Percentiles rank a stretch among this genome's conserved stretches.
Conservation (phyloP, 1,140 invertebrate genomes). For the Saccostrea glomerata region DNA sequence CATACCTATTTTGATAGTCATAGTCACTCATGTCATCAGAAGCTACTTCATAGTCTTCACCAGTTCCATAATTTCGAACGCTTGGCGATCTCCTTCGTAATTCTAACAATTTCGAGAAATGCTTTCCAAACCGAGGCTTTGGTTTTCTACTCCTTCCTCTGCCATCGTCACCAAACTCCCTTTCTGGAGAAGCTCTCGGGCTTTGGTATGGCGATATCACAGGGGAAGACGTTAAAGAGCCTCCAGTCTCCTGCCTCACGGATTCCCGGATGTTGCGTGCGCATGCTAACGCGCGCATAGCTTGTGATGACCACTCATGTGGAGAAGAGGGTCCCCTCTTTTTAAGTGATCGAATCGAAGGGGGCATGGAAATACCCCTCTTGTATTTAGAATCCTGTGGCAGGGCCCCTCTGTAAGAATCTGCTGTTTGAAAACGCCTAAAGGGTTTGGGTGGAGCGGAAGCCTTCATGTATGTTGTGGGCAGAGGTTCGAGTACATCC, state of each 20-base stretch:
- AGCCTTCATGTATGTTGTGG: conserved; percentile 45
- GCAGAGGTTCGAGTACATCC: too few relatives aligned
- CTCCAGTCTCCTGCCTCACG: conserved; percentile 21
- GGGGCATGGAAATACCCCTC: conserved; percentile 1
- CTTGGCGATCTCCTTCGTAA: conserved; percentile 40
- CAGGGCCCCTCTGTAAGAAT: conserved; percentile 7
- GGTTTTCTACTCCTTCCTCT: conserved; percentile 43
- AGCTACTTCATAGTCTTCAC: conserved; percentile 49
- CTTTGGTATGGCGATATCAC: conserved; percentile 48
- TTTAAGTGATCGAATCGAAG: conserved; percentile 7
- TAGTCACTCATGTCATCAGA: conserved; percentile 46
- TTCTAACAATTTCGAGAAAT: conserved; percentile 47
- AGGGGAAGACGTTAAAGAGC: conserved; percentile 37
- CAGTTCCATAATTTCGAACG: not conserved
- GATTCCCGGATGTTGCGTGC: conserved; percentile 14
- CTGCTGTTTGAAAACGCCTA: conserved; percentile 52
- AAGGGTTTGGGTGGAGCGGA: conserved; percentile 44
- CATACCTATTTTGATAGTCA: conserved; percentile 53
- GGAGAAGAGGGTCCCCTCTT: conserved; percentile 42
- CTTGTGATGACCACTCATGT: conserved; percentile 49
- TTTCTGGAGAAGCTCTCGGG: conserved; percentile 47
- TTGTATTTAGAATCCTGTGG: conserved; percentile 2
- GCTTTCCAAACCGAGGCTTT: conserved; percentile 45
- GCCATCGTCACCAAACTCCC: conserved; percentile 43
- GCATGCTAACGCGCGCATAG: not conserved